Evolutionary conservation across 2,797 vertebrate species (phyloP).

Genomic region (Brachyrhaphis roseni): DNA sequence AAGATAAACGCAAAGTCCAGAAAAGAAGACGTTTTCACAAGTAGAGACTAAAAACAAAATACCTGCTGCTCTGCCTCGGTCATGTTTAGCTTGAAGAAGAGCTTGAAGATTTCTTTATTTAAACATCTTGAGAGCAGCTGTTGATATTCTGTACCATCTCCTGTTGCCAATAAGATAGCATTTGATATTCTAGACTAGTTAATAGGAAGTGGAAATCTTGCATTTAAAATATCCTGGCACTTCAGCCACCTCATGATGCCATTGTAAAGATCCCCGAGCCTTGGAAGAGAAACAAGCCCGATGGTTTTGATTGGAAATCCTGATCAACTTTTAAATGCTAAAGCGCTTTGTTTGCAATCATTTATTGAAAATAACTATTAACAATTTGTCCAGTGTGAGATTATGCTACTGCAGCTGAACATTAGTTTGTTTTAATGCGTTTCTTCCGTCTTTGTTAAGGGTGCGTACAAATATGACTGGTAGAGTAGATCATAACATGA

Average conservation of each 20-base stretch:
- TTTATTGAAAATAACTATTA: not conserved
- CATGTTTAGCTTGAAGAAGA: not conserved
- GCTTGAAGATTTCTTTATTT: not conserved
- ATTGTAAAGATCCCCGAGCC: not conserved
- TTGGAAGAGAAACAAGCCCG: not conserved
- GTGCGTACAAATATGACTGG: not conserved
- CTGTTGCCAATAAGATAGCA: not conserved
- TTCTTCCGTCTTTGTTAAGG: not conserved
- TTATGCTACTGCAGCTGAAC: not conserved
- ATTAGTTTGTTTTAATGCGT: not conserved
- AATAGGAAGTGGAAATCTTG: not conserved
- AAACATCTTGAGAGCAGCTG: not conserved
- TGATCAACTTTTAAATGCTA: not conserved
- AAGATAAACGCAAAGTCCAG: conserved; percentile 3
- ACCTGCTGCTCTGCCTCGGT: not conserved
- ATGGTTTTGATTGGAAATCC: not conserved
- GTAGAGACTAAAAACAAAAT: not conserved
- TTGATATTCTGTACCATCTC: not conserved
- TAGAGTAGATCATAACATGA: not conserved
- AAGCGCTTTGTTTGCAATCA: not conserved
- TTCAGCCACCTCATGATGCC: not conserved
- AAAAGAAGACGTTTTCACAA: conserved; percentile 1
- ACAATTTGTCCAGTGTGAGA: not conserved
- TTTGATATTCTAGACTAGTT: not conserved
- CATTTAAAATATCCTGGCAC: not conserved